These are phyloP conservation scores for Coptotermes formosanus DNA, from an alignment of 1,140 invertebrate genomes.

Conservation along the genomic window DNA sequence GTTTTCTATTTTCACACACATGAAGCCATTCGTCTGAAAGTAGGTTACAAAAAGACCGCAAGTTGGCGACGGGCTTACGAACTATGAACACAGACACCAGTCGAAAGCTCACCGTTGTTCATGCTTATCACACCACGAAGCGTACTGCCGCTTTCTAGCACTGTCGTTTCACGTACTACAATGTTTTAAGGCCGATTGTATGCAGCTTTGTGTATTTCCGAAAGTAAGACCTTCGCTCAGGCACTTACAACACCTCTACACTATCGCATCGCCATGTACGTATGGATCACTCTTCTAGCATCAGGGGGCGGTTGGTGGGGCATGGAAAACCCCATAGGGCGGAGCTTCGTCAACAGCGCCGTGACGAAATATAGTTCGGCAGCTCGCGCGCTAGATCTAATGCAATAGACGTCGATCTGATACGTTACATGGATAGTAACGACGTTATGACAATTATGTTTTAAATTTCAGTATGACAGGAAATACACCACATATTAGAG, in stretches of 20 bases:
- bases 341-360: slow-evolving; percentile 23
- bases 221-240: slow-evolving; percentile 26
- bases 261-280: slow-evolving; percentile 32
- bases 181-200: background rate
- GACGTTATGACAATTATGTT: background rate
- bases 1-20: background rate
- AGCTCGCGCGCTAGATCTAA: background rate
- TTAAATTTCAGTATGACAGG: background rate
- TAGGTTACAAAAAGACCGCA: background rate
- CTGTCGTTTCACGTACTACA: background rate
- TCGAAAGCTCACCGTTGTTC: slow-evolving; percentile 8
- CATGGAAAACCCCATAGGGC: slow-evolving; percentile 31
- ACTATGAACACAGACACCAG: background rate
- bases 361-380: background rate
- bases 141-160: background rate
- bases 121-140: background rate
- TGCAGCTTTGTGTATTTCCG: background rate
- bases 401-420: background rate
- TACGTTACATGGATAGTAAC: background rate
- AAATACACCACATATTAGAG: background rate
- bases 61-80: background rate
- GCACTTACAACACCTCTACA: background rate
- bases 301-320: background rate
- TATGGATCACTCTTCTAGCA: background rate
- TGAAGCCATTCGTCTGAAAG: background rate